Conservation (phyloP, 2,797 vertebrate species). For the Mareca penelope region DNA sequence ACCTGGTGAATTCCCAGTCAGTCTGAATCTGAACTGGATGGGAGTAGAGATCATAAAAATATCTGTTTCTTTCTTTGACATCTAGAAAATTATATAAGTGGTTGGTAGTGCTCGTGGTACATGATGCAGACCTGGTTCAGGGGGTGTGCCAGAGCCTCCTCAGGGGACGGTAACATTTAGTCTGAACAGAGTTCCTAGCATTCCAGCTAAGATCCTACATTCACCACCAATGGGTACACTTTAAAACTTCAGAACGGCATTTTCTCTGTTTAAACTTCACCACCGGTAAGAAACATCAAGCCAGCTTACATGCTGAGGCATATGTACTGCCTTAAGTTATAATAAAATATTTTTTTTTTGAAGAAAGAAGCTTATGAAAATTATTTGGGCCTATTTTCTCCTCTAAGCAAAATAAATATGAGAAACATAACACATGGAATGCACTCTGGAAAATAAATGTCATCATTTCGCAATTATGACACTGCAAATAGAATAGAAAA, state of each 20-base stretch:
- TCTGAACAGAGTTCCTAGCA: background rate
- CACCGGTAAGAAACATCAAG: conserved; percentile 50
- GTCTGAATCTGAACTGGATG: background rate
- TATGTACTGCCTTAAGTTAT: background rate
- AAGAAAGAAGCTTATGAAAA: conserved; percentile 42
- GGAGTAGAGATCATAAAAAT: background rate
- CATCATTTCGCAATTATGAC: conserved; percentile 24
- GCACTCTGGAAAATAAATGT: conserved; percentile 65
- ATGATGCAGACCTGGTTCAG: background rate
- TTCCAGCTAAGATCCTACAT: background rate
- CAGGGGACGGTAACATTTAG: background rate
- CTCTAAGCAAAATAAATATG: conserved; percentile 62
- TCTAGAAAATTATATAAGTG: background rate
- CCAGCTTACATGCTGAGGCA: conserved; percentile 24
- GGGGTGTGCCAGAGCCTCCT: background rate
- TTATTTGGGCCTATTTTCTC: conserved; percentile 33
- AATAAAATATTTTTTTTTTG: conserved; percentile 20
- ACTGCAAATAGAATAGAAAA: conserved; percentile 43
- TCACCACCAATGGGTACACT: accelerated
- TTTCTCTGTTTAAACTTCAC: conserved; percentile 43
- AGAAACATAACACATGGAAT: conserved; percentile 73
- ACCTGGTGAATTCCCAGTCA: background rate
- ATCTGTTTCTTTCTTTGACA: background rate
- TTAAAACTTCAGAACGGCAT: conserved; percentile 42
- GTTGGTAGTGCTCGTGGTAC: background rate